Percentiles rank a stretch among this genome's conserved stretches.
Evolutionary conservation across 2,888 invertebrate species (phyloP).

Genomic region (Sphaerophoria rueppellii): DNA sequence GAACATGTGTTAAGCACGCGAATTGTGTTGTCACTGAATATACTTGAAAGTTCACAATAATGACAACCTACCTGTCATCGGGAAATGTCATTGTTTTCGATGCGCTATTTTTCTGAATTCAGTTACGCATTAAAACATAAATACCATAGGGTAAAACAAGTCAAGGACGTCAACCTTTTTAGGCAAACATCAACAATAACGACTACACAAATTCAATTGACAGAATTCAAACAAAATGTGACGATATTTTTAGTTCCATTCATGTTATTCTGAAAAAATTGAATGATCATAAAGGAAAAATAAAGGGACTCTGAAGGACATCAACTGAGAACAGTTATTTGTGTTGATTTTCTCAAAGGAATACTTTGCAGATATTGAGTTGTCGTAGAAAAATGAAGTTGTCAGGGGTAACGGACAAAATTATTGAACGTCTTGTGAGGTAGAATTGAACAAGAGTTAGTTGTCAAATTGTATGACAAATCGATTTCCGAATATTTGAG

Average conservation of each 20-base stretch:
- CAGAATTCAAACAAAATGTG: slow-evolving; percentile 18
- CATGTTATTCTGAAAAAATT: slow-evolving; percentile 35
- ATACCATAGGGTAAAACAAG: neutral
- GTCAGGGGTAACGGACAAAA: neutral
- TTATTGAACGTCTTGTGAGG: slow-evolving; percentile 43
- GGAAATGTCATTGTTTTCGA: slow-evolving; percentile 11
- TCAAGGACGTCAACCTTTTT: slow-evolving; percentile 32
- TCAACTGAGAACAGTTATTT: neutral
- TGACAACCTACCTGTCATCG: slow-evolving; percentile 26
- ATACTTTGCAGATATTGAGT: slow-evolving; percentile 9
- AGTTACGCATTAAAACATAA: neutral
- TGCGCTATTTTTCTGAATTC: slow-evolving; percentile 11
- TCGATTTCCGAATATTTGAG: slow-evolving; percentile 6
- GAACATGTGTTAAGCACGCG: slow-evolving; percentile 46
- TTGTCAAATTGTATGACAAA: neutral
- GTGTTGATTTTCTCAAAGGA: neutral
- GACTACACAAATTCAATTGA: slow-evolving; percentile 28
- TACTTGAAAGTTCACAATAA: slow-evolving; percentile 1
- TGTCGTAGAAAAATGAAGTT: slow-evolving; percentile 19
- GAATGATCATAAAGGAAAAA: slow-evolving; percentile 40
- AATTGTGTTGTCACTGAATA: neutral
- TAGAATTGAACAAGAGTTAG: neutral
- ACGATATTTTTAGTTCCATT: slow-evolving; percentile 13
- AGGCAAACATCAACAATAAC: slow-evolving; percentile 4
- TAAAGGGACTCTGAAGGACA: slow-evolving; percentile 20